Evolutionary conservation across 2,888 invertebrate species (phyloP).

Genomic region (Apodemia mormo): DNA sequence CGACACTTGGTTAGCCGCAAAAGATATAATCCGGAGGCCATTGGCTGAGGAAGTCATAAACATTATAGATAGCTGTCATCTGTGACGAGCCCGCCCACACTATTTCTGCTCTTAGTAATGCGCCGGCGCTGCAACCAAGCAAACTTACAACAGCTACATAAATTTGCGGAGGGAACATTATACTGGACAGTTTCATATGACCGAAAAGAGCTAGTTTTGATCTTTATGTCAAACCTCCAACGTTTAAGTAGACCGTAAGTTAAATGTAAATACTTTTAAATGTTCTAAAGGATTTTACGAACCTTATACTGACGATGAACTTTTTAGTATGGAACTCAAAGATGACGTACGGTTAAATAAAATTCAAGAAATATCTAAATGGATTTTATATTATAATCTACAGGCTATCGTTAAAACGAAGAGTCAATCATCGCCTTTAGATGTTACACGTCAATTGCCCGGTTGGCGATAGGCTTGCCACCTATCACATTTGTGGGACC

Average conservation of each 20-base stretch:
- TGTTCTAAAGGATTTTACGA: conserved; percentile 13
- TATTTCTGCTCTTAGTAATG: conserved; percentile 72
- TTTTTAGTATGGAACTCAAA: background rate
- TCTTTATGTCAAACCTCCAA: conserved; percentile 19
- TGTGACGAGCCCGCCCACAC: conserved; percentile 76
- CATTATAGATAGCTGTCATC: conserved; percentile 72
- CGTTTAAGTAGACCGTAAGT: conserved; percentile 21
- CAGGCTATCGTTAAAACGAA: too few relatives aligned
- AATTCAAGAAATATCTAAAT: too few relatives aligned
- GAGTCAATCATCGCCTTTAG: too few relatives aligned
- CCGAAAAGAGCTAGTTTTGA: conserved; percentile 16
- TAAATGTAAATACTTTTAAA: conserved; percentile 19
- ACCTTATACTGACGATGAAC: background rate
- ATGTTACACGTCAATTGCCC: too few relatives aligned
- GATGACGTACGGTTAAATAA: too few relatives aligned
- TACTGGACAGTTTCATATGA: conserved; percentile 54
- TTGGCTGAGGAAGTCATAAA: conserved; percentile 81
- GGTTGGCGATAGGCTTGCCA: too few relatives aligned
- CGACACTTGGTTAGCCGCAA: conserved; percentile 9
- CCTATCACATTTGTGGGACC: too few relatives aligned
- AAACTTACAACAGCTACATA: conserved; percentile 46
- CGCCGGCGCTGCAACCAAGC: conserved; percentile 51
- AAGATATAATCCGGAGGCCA: conserved; percentile 50
- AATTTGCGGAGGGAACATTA: conserved; percentile 53
- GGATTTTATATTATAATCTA: too few relatives aligned